Evolutionary conservation across 2,888 invertebrate genomes (phyloP), one percentile per base, ranked within the genome.

Genomic region (Aricia artaxerxes): DNA sequence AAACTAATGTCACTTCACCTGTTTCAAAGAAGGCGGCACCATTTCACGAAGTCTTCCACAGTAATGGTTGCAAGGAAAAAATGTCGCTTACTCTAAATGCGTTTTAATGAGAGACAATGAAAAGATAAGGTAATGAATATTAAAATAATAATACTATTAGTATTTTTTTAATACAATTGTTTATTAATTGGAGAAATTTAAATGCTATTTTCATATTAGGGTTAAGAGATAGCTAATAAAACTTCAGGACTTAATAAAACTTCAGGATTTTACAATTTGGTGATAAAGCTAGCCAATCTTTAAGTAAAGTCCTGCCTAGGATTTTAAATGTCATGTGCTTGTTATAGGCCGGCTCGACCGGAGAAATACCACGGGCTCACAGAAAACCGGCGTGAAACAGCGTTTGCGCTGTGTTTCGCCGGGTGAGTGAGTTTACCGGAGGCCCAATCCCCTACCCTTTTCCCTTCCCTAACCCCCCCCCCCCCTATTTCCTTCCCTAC

Each of bases 11-110:
- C n/a, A 40, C 73, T 40, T 16, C 57, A 76, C 76, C 76, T 76
- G 76, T 57, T 76, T 76, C 13, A 35, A 16, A 16, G 35, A 31
- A 76, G 76, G 76, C 76, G 76, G 35, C 31, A 76, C 49, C 76
- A 76, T 76, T 24, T 44, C 73, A 44, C 44, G 4, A 9, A 9
- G 44, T 9, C 44, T 73, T 13, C 13, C 4, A 13, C 11, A 38
- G 35, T 69, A 69, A 69, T 69, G 69, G 35, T 38, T 69, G 69
- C 4, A 69, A 69, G 69, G 69, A 69, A 69, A 69, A 64, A 38
- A 64, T 69, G 16, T 38, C 69, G 35, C 11, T 35, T 64, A 64
- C 9, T 35, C 11, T 9, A 24, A 61, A 31, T 24, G 61, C 61
- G 3, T 61, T 24, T 61, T 13, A 69, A 69, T 38, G 13, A 16